These are phyloP conservation scores for Diplolepis rosae DNA, from an alignment of 2,888 invertebrate species.

Conservation along the genomic window DNA sequence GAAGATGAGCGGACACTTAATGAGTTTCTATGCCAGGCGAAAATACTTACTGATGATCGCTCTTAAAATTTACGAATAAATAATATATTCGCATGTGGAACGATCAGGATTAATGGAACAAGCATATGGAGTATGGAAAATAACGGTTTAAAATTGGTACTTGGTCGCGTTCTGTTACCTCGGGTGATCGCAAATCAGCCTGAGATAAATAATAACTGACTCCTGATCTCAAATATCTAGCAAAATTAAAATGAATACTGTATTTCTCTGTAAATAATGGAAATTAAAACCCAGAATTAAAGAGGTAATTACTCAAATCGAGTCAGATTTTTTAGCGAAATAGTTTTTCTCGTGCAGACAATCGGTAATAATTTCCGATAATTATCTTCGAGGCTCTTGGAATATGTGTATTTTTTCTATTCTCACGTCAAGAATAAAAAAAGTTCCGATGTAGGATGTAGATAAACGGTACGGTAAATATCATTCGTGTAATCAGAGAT, in stretches of 20 bases:
- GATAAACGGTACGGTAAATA: constrained; percentile 24
- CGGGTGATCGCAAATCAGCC: neutral
- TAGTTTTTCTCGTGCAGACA: constrained; percentile 23
- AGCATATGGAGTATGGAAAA: constrained; percentile 18
- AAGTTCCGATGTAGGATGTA: neutral
- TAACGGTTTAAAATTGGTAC: constrained; percentile 13
- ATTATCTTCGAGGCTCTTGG: constrained; percentile 20
- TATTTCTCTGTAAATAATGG: neutral
- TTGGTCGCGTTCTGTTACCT: constrained; percentile 12
- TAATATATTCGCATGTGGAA: constrained; percentile 1
- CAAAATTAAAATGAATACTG: neutral
- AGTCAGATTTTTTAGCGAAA: constrained; percentile 9
- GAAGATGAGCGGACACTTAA: neutral
- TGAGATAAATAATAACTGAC: too few relatives aligned
- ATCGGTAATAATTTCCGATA: constrained; percentile 17
- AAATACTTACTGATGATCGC: neutral
- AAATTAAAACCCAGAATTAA: neutral
- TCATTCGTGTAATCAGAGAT: constrained; percentile 16
- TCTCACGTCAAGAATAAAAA: constrained; percentile 13
- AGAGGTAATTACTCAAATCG: constrained; percentile 9
- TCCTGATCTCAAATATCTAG: too few relatives aligned
- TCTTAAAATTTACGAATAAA: neutral
- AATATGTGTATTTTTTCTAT: constrained; percentile 24
- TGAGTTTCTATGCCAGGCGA: neutral
- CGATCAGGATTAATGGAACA: constrained; percentile 8